Base-by-base conservation (phyloP, 2,888 invertebrate species). In the Deladenus siricidicola region DNA sequence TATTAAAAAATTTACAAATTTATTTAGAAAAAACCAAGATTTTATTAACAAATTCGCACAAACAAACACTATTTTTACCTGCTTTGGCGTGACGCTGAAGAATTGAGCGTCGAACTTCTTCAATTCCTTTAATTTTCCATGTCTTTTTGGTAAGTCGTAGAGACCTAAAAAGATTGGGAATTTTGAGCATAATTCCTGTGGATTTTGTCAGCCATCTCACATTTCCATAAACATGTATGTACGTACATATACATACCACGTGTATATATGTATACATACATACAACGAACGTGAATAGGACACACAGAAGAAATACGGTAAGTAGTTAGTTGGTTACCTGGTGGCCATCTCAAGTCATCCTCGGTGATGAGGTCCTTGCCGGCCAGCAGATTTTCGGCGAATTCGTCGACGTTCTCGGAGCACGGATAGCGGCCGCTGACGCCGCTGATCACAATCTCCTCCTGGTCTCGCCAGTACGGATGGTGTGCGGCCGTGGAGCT, bases 291-390 rank as follows among this genome's bases (percentile, higher is more conserved):
- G 21, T 24, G 26, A 44, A 10, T 23, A 34, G 6, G 23, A 52
- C n/a, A n/a, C n/a, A n/a, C n/a, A n/a, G n/a, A n/a, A n/a, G 4
- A n/a, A 17, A 23, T 21, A 8, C 26, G 19, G 4, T 21, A n/a
- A 2, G 60, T n/a, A 55, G 49, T 29, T 0, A 23, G 43, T 28
- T 4, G 29, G 56, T 58, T 30, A 73, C 73, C 88, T 68, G 86
- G 84, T 4, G 88, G 85, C 92, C 92, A 94, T 79, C 93, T 84
- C 68, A 90, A 84, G 70, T 87, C 88, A 80, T 92, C 91, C 70
- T 88, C 91, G 30, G 90, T 92, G 65, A 94, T 87, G 83, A 96
- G 86, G 80, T 96, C 94, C 48, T 90, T 85, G 57, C 90, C 89
- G 64, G 87, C 87, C 80, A 90, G 88, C 57, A 96, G 85, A 80